Evolutionary conservation across 2,888 invertebrate species (phyloP).

Genomic region (Plebejus anna): DNA sequence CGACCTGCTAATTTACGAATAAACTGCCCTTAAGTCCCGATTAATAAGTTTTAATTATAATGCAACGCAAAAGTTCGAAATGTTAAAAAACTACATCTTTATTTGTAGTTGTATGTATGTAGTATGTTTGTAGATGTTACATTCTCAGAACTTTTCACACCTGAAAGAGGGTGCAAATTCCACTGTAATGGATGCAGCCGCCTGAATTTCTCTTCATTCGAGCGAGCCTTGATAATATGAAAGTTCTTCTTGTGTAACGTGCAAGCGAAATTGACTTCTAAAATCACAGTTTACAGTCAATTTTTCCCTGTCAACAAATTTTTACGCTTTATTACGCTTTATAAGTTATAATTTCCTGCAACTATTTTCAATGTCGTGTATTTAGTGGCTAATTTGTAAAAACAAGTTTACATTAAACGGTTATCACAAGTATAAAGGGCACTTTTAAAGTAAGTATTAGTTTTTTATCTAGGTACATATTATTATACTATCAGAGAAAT

Average conservation of each 20-base stretch:
- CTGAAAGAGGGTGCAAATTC: slow-evolving; percentile 4
- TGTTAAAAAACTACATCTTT: too few relatives aligned
- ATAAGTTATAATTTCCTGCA: neutral
- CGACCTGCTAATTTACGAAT: too few relatives aligned
- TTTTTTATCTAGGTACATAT: too few relatives aligned
- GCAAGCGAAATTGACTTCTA: neutral
- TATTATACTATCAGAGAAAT: too few relatives aligned
- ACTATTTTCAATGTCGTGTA: neutral
- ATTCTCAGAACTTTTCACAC: neutral
- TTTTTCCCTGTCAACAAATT: neutral
- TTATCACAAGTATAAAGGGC: too few relatives aligned
- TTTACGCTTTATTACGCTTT: neutral
- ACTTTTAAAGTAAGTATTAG: too few relatives aligned
- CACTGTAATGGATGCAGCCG: neutral
- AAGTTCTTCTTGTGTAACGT: neutral
- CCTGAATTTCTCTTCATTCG: neutral
- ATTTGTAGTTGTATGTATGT: too few relatives aligned
- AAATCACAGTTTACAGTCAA: neutral
- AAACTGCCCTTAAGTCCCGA: too few relatives aligned
- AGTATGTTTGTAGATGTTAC: neutral
- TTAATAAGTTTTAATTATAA: too few relatives aligned
- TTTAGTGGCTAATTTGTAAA: neutral
- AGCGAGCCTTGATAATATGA: neutral
- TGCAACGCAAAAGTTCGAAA: too few relatives aligned
- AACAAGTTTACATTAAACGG: neutral